phyloP scores from a whole-genome alignment of 53 echinoderm and acorn worm genomes.

The Temnopleurus reevesii region DNA sequence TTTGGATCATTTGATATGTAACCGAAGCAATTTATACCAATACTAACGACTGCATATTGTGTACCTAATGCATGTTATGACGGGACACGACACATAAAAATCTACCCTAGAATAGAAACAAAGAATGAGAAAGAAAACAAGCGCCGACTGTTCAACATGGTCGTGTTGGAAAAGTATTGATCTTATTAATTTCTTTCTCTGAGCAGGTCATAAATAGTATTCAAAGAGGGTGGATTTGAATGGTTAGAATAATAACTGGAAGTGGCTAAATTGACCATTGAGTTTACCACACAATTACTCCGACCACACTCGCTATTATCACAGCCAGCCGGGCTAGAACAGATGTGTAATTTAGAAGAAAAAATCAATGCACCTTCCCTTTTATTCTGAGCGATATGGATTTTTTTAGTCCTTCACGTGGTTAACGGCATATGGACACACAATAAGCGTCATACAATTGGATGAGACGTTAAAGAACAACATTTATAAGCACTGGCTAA shows the following conservation, averaged over 20 bases:
- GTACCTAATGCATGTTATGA: too few relatives aligned
- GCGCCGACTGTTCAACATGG: too few relatives aligned
- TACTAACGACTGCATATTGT: too few relatives aligned
- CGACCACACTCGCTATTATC: conserved; percentile 26
- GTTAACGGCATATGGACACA: background rate
- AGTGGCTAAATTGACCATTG: background rate
- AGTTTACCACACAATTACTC: conserved; percentile 7
- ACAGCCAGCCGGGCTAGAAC: background rate
- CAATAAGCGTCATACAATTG: background rate
- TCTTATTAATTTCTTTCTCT: background rate
- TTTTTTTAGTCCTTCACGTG: conserved; percentile 9
- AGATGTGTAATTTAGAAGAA: background rate
- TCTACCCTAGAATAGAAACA: too few relatives aligned
- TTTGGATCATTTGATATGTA: background rate
- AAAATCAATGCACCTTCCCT: conserved; percentile 27
- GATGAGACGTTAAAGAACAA: background rate
- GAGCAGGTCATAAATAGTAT: background rate
- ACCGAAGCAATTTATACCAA: background rate
- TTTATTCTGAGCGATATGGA: background rate
- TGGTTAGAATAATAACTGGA: background rate
- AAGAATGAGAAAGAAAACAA: too few relatives aligned
- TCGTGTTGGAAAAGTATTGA: background rate
- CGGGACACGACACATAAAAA: too few relatives aligned
- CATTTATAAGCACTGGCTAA: too few relatives aligned
- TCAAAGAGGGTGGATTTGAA: background rate